A percentile compares a stretch with the other conserved stretches of the same genome.
These are phyloP conservation scores for Drosophila mimetica DNA, from an alignment of 2,888 invertebrate species.

Conservation along the genomic window DNA sequence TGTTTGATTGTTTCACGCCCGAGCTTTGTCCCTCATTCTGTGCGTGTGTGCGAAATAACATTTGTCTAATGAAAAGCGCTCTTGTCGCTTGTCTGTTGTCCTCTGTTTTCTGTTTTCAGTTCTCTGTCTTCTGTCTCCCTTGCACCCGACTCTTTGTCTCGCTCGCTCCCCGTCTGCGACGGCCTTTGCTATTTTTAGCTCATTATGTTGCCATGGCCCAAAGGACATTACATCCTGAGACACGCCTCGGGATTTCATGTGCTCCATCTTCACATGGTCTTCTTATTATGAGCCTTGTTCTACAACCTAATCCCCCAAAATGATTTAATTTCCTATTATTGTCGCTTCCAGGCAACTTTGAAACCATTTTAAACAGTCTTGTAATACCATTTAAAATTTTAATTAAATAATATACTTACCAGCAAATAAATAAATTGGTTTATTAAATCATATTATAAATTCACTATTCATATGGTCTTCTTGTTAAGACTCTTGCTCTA, in stretches of 20 bases:
- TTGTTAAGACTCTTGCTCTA: background rate
- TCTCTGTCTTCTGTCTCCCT: constrained; percentile 1
- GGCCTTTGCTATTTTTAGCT: constrained; percentile 67
- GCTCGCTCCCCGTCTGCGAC: constrained; percentile 8
- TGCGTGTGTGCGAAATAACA: constrained; percentile 59
- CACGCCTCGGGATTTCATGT: constrained; percentile 20
- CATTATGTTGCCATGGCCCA: constrained; percentile 51
- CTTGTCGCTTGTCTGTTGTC: constrained; percentile 31
- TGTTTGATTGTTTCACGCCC: constrained; percentile 63
- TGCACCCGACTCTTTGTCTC: constrained; percentile 3
- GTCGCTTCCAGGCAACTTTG: too few relatives aligned
- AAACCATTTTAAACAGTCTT: too few relatives aligned
- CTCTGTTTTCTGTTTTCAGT: constrained; percentile 13
- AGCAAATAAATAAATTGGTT: too few relatives aligned
- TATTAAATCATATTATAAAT: too few relatives aligned
- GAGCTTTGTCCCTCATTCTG: constrained; percentile 43
- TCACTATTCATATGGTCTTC: constrained; percentile 10
- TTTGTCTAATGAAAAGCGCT: constrained; percentile 70
- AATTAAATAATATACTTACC: too few relatives aligned
- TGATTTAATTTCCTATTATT: background rate
- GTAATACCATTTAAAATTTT: too few relatives aligned
- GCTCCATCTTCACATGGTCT: constrained; percentile 13
- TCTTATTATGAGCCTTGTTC: background rate
- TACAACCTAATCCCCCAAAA: constrained; percentile 4
- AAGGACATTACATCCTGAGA: constrained; percentile 45